phyloP scores from a whole-genome alignment of 2,113 vertebrate species.

The Rattus rattus region DNA sequence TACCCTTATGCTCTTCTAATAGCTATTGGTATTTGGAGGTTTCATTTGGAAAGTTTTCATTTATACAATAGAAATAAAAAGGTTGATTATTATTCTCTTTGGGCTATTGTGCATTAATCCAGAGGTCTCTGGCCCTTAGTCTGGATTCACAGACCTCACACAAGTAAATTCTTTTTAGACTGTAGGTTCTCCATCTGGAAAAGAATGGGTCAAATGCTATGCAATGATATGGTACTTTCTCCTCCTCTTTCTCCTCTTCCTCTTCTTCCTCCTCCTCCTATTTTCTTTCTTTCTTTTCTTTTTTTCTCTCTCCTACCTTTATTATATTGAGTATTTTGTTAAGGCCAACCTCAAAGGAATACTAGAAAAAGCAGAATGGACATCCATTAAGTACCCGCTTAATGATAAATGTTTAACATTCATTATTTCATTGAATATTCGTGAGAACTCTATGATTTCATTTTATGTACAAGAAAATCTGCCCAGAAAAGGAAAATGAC shows the following conservation, averaged over 20 bases:
- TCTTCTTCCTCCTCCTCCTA: not conserved
- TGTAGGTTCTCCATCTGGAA: not conserved
- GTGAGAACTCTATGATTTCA: not conserved
- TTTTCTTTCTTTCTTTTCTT: too few species aligned
- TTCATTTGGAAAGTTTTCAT: constrained; percentile 4
- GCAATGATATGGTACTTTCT: not conserved
- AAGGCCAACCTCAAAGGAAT: not conserved
- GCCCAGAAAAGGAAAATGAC: not conserved
- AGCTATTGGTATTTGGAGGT: not conserved
- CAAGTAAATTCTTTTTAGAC: not conserved
- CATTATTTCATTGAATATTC: not conserved
- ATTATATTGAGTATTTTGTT: not conserved
- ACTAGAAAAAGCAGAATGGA: not conserved
- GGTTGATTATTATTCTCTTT: not conserved
- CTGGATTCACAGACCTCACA: not conserved
- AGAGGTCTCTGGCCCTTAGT: not conserved
- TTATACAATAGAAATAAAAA: not conserved
- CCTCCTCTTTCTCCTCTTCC: fast-evolving
- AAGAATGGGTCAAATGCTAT: not conserved
- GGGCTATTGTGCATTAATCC: not conserved
- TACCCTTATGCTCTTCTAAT: not conserved
- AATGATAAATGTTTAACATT: not conserved
- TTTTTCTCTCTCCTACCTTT: too few species aligned
- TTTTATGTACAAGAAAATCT: not conserved
- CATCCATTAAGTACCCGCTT: not conserved